Conservation (phyloP, 2,113 vertebrate species). For the Sinocyclocheilus rhinocerous region DNA sequence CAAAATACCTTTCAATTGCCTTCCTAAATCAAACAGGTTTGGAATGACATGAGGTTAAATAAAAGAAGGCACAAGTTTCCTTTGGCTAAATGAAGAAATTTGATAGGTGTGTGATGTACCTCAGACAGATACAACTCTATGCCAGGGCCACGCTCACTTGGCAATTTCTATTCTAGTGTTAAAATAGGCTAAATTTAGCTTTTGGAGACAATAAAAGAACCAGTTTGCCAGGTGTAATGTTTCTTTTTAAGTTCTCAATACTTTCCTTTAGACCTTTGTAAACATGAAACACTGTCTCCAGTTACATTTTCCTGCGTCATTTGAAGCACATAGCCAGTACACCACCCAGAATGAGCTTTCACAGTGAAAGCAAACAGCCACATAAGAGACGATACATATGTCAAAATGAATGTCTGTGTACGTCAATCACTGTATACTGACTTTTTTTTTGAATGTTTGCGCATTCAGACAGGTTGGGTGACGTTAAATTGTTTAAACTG, state of each 20-base stretch:
- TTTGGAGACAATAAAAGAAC: not conserved
- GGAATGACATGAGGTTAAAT: not conserved
- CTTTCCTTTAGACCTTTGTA: not conserved
- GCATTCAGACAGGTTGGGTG: not conserved
- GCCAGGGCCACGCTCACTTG: not conserved
- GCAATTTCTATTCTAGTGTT: not conserved
- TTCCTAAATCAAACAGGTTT: not conserved
- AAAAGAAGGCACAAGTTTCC: not conserved
- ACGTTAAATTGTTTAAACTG: not conserved
- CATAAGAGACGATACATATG: not conserved
- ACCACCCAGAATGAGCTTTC: not conserved
- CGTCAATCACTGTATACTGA: not conserved
- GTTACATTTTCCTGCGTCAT: slow-evolving; percentile 15
- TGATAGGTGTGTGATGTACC: not conserved
- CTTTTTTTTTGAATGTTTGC: not conserved
- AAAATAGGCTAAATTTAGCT: not conserved
- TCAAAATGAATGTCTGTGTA: not conserved
- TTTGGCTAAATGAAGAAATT: not conserved
- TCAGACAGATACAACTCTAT: not conserved
- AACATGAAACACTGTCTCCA: slow-evolving; percentile 14
- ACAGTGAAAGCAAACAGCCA: not conserved
- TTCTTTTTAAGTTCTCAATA: not conserved
- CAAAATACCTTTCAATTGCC: not conserved
- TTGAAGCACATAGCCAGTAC: not conserved
- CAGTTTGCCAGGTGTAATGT: not conserved